A percentile compares a stretch with the other conserved stretches of the same genome.
These are phyloP conservation scores for Ptilodon capucinus DNA, from an alignment of 2,888 invertebrate genomes.

Conservation along the genomic window DNA sequence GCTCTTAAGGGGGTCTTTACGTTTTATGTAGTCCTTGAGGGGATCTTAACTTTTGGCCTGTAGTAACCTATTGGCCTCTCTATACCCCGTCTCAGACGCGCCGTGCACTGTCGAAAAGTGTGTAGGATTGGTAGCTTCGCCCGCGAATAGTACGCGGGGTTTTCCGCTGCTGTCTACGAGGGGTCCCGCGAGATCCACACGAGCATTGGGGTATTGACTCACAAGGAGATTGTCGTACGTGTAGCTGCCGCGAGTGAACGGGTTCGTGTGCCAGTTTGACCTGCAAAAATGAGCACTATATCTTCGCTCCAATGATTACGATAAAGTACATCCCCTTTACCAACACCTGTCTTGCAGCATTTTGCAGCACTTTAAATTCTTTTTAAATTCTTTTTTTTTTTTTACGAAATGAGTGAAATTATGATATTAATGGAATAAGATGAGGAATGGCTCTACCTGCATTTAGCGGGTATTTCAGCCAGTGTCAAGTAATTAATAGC, in stretches of 20 bases:
- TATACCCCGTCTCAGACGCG: slow-evolving; percentile 85
- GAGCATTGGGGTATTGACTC: slow-evolving; percentile 73
- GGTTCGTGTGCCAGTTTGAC: slow-evolving; percentile 87
- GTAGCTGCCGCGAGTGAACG: slow-evolving; percentile 88
- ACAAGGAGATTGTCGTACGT: slow-evolving; percentile 81
- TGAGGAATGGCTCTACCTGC: too few species aligned
- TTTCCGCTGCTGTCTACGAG: slow-evolving; percentile 65
- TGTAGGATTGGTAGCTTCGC: slow-evolving; percentile 79
- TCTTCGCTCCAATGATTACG: too few species aligned
- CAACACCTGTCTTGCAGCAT: too few species aligned
- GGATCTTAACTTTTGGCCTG: slow-evolving; percentile 14
- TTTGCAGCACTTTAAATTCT: too few species aligned
- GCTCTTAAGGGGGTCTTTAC: background rate
- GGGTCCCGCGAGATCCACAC: slow-evolving; percentile 82
- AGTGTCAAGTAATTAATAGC: too few species aligned
- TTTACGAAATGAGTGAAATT: too few species aligned
- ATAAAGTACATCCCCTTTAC: too few species aligned
- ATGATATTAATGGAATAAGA: too few species aligned
- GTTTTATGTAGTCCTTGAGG: background rate
- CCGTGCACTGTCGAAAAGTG: slow-evolving; percentile 89
- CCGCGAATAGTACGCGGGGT: slow-evolving; percentile 83
- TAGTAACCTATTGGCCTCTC: slow-evolving; percentile 79
- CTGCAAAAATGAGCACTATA: too few species aligned
- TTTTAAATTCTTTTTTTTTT: too few species aligned
- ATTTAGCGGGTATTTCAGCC: too few species aligned